Conservation (phyloP, 2,113 vertebrate genomes). For the Tragelaphus imberbis region DNA sequence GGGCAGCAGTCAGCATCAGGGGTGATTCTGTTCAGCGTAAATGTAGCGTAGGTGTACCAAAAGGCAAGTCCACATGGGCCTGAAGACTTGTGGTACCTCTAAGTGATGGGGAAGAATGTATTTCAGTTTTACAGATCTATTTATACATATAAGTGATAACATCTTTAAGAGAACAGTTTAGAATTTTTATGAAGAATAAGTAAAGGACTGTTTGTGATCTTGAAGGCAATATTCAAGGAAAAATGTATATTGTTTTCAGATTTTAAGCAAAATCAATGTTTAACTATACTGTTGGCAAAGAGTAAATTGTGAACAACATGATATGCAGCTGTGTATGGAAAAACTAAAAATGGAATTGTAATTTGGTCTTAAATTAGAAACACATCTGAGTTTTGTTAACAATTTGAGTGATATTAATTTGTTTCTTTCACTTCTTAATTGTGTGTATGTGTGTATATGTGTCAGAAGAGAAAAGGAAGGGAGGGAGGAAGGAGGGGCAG, state of each 20-base stretch:
- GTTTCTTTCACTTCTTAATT: constrained; percentile 47
- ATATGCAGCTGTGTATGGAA: constrained; percentile 54
- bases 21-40: not conserved
- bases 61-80: not conserved
- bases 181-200: not conserved
- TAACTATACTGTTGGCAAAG: constrained; percentile 35
- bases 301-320: constrained; percentile 44
- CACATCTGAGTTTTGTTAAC: constrained; percentile 68
- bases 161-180: not conserved
- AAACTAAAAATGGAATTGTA: constrained; percentile 57
- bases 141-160: not conserved
- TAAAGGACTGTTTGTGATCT: not conserved
- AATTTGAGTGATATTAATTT: constrained; percentile 61
- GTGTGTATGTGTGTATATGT: constrained; percentile 43
- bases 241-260: constrained; percentile 16
- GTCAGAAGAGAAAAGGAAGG: not conserved
- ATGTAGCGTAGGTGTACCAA: not conserved
- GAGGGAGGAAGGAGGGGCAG: not conserved
- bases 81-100: not conserved
- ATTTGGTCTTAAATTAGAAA: constrained; percentile 64
- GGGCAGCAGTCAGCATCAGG: not conserved
- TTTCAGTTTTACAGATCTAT: not conserved
- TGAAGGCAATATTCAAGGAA: constrained; percentile 16
- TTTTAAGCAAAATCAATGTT: constrained; percentile 1
- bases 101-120: not conserved